Evolutionary conservation across 2,888 invertebrate species (phyloP), one percentile per base, ranked within the genome.

Genomic region (Lycocerus yunnanus): DNA sequence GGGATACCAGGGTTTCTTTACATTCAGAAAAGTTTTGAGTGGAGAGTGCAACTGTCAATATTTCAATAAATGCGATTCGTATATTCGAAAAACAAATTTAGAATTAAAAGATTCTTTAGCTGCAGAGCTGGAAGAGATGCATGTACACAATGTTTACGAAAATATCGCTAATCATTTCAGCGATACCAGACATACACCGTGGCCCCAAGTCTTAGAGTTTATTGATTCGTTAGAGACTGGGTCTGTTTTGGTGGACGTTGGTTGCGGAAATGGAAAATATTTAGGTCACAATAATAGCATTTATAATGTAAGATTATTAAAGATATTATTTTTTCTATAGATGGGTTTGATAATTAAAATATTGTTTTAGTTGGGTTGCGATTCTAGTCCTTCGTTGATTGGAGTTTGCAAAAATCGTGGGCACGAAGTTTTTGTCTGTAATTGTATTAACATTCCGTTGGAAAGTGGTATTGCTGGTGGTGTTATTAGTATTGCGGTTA

Each of bases 201-300:
- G 99, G 99, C 98, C 97, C 0, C 92, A 92, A 78, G 97, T 99
- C 0, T 88, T 91, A 0, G 88, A 93, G 78, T 99, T 99, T 88
- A 88, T 97, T 21, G 86, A 90, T 14, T 88, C 88, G 5, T 91
- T 96, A 78, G 85, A 90, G 0, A 73, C 85, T 0, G 95, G 94
- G 0, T 91, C 94, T 1, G 84, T 97, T 10, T 84, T 99, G 13
- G 84, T 97, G 4, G 99, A 99, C 87, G 91, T 98, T 58, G 99
- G 99, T 6, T 98, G 98, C 86, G 99, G 99, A 10, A 99, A 99
- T 89, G 99, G 99, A 59, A 99, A 99, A 90, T 99, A 99, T 87
- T 90, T 99, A 71, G 90, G 91, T 69, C 84, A 87, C 2, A 91
- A 92, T 78, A 82, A 85, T 43, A 87, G 90, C 77, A 88, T 92